phyloP scores from a whole-genome alignment of 2,888 invertebrate genomes.

The Ligdia adustata region DNA sequence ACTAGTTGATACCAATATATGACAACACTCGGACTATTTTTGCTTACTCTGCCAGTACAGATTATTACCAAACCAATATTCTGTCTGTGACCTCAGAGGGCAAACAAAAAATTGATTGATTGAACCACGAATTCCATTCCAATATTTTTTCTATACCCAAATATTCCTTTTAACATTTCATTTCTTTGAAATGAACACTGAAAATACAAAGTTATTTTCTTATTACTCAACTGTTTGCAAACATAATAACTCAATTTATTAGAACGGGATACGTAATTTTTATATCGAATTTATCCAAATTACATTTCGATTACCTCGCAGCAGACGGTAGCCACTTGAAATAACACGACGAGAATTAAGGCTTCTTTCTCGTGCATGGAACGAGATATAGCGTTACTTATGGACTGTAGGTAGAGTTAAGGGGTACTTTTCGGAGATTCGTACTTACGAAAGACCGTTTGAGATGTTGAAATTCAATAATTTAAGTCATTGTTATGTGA shows the following conservation, averaged over 20 bases:
- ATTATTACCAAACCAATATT: not conserved
- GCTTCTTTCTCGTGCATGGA: too few relatives aligned
- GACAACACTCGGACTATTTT: not conserved
- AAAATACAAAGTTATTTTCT: slow-evolving; percentile 4
- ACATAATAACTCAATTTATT: not conserved
- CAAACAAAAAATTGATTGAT: slow-evolving; percentile 10
- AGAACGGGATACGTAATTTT: not conserved
- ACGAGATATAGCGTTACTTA: too few relatives aligned
- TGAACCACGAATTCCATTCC: slow-evolving; percentile 5
- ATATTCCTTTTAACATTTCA: slow-evolving; percentile 4
- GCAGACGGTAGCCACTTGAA: not conserved
- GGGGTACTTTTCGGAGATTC: too few relatives aligned
- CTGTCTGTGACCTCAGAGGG: not conserved
- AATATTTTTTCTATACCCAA: slow-evolving; percentile 9
- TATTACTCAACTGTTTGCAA: slow-evolving; percentile 2
- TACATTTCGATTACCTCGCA: slow-evolving; percentile 11
- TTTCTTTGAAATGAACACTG: not conserved
- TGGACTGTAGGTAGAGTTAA: too few relatives aligned
- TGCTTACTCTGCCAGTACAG: not conserved
- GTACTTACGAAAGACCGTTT: too few relatives aligned
- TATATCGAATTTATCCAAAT: slow-evolving; percentile 11
- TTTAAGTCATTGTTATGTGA: too few relatives aligned
- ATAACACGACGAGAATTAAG: not conserved
- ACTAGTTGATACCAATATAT: not conserved
- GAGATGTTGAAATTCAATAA: too few relatives aligned